Conservation (phyloP, 2,888 invertebrate genomes). For the Brenthis ino region DNA sequence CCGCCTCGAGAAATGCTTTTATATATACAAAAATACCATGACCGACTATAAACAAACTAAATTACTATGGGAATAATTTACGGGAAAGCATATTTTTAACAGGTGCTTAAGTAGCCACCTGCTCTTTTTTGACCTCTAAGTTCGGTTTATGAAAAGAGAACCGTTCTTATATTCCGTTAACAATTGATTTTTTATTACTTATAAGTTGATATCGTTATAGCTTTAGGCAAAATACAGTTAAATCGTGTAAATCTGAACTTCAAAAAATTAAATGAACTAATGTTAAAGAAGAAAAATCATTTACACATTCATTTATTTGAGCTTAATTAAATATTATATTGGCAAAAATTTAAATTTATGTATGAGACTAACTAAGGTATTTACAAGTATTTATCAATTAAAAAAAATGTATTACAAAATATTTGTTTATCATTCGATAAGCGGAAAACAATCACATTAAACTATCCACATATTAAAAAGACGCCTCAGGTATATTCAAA, state of each 20-base stretch:
- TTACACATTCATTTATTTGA: too few species aligned
- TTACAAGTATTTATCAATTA: too few species aligned
- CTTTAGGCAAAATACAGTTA: conserved; percentile 17
- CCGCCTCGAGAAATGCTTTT: conserved; percentile 55
- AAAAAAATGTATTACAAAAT: too few species aligned
- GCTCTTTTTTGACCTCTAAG: conserved; percentile 59
- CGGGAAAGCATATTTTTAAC: conserved; percentile 51
- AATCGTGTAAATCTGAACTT: not conserved
- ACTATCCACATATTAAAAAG: too few species aligned
- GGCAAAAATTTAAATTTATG: too few species aligned
- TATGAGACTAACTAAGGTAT: too few species aligned
- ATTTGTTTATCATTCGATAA: too few species aligned
- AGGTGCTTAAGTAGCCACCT: conserved; percentile 58
- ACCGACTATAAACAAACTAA: conserved; percentile 77
- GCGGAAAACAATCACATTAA: too few species aligned
- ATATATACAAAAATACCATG: conserved; percentile 64
- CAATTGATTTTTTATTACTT: conserved; percentile 47
- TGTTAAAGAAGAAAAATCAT: not conserved
- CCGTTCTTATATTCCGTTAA: conserved; percentile 43
- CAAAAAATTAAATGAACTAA: not conserved
- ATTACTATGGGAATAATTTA: conserved; percentile 53
- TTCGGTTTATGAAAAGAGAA: conserved; percentile 22
- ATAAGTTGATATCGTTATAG: conserved; percentile 7
- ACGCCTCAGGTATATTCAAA: conserved; percentile 28
- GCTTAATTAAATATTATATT: too few species aligned